Evolutionary conservation across 2,113 vertebrate species (phyloP), one percentile per base, ranked within the genome.

Genomic region (Tenrec ecaudatus): DNA sequence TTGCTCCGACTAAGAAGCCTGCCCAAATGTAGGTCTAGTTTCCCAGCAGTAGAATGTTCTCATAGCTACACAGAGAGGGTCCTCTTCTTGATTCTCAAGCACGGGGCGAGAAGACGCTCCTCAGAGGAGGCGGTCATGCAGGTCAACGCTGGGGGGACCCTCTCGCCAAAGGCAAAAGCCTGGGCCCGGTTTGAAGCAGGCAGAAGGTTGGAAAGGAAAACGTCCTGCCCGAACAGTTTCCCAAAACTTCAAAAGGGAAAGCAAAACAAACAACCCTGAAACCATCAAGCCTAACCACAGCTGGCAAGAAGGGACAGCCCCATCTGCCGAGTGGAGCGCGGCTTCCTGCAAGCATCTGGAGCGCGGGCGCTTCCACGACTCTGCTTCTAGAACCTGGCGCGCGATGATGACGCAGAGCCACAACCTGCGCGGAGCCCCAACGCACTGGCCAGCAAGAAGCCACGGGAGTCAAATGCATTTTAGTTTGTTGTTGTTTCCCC

Each of bases 71-170:
- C 25, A 31, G 14, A 29, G 88, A 22, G 76, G 62, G 19, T 53
- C 68, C 14, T 23, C 8, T 25, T 68, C 62, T n/a, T 23, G 2
- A 38, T 6, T n/a, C n/a, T 86, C 15, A 53, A 0, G 33, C 73
- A 23, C 31, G 53, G 4, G 57, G 23, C 33, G 2, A 43, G 6
- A 7, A 12, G 20, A 43, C 40, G 31, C 36, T 57, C 25, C 9
- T 29, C 43, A 69, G 33, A 66, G 75, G 60, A 12, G 78, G 77
- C 83, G 27, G 62, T 83, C 33, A 40, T 47, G 14, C 73, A 43
- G 86, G 79, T 79, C 76, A 95, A 96, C 97, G 94, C 97, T 97
- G 98, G 98, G 95, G 98, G 98, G 84, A 96, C 94, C 97, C 96
- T 93, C 97, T 60, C 31, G 78, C 95, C 92, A 90, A 95, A 27